A percentile compares a stretch with the other conserved stretches of the same genome.
These are phyloP conservation scores for Tenualosa thibaudeaui DNA, from an alignment of 2,797 vertebrate species.

Conservation along the genomic window DNA sequence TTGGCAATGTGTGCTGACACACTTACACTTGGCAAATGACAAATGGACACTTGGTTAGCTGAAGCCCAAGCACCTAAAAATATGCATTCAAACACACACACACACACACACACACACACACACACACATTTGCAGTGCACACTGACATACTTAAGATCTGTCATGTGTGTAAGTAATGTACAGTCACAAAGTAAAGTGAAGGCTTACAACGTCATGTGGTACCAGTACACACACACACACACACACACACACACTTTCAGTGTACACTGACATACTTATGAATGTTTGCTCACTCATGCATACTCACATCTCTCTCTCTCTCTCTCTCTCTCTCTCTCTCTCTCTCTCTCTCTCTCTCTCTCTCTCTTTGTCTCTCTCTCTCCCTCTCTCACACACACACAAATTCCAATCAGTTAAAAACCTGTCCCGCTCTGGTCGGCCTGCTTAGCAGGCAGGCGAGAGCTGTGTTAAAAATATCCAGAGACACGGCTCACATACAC, in stretches of 20 bases:
- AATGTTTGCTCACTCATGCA: too few species aligned
- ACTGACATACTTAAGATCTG: not conserved
- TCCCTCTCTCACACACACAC: not conserved
- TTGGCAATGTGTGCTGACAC: not conserved
- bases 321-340: too few species aligned
- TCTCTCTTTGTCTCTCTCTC: too few species aligned
- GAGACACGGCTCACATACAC: conserved; percentile 29
- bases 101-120: not conserved
- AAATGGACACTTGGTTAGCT: too few species aligned
- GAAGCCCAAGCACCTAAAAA: not conserved
- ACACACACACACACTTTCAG: too few species aligned
- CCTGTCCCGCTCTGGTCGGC: not conserved
- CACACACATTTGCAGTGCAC: not conserved
- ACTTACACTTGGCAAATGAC: not conserved
- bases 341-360: too few species aligned
- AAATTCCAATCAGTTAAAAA: not conserved
- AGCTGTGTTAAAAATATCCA: conserved; percentile 58
- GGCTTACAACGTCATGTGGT: too few species aligned
- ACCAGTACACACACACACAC: too few species aligned
- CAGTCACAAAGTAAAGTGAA: too few species aligned
- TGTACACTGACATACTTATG: too few species aligned
- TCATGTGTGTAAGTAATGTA: too few species aligned
- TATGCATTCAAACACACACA: not conserved
- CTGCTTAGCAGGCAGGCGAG: not conserved
- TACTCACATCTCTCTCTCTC: too few species aligned